A percentile compares a stretch with the other conserved stretches of the same genome.
These are phyloP conservation scores for Palaemon carinicauda DNA, from an alignment of 1,140 invertebrate genomes.

Conservation along the genomic window DNA sequence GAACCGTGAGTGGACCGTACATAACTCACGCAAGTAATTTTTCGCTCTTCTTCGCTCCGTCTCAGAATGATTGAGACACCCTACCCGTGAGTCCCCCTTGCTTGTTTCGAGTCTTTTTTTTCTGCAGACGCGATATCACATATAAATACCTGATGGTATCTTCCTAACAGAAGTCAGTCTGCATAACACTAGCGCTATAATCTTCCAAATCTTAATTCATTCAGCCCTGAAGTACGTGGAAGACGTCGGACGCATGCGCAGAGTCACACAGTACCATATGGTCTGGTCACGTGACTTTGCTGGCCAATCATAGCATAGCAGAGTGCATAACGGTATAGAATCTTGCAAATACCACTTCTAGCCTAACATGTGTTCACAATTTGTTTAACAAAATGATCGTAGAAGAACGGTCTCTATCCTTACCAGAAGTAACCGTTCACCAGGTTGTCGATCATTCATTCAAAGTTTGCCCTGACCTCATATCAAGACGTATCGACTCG, in stretches of 20 bases:
- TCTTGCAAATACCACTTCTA: slow-evolving; percentile 24
- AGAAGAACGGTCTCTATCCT: background rate
- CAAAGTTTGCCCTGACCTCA: background rate
- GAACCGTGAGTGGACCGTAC: background rate
- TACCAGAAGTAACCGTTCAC: background rate
- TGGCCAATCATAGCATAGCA: slow-evolving; percentile 17
- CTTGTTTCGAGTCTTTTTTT: background rate
- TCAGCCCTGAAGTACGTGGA: background rate
- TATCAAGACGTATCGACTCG: too few species aligned
- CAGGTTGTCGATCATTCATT: background rate
- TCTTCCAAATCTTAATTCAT: background rate
- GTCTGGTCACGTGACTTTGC: slow-evolving; percentile 33
- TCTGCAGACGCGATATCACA: too few species aligned
- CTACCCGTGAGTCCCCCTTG: background rate
- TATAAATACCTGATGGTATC: too few species aligned
- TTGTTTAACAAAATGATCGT: slow-evolving; percentile 24
- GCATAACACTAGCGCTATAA: background rate
- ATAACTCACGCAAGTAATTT: background rate
- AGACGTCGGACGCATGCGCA: slow-evolving; percentile 31
- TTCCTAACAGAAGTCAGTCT: too few species aligned
- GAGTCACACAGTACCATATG: slow-evolving; percentile 45
- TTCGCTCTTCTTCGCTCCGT: background rate
- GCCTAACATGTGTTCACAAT: slow-evolving; percentile 24
- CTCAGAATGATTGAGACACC: background rate
- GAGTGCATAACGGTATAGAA: slow-evolving; percentile 35